Conservation (phyloP, 2,113 vertebrate species). For the Dicentrarchus labrax region DNA sequence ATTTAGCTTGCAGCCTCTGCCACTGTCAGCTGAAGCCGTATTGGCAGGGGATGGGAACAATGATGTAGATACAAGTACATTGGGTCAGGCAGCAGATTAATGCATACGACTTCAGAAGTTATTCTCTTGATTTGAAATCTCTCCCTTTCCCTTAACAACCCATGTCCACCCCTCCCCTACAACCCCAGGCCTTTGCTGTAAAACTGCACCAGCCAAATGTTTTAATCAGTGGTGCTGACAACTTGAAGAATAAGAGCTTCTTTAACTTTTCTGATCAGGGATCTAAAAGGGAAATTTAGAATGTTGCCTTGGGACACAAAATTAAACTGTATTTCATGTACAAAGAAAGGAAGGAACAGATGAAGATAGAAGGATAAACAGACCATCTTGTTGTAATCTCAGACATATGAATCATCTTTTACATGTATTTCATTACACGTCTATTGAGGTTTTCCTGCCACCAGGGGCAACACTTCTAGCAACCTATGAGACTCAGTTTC, state of each 20-base stretch:
- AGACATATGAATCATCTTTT: neutral
- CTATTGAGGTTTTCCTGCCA: neutral
- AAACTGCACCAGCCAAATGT: constrained; percentile 4
- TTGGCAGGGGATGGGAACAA: constrained; percentile 1
- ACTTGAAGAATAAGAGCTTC: constrained; percentile 4
- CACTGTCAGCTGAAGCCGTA: neutral
- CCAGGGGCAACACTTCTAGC: neutral
- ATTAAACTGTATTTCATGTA: constrained; percentile 3
- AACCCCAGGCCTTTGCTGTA: neutral
- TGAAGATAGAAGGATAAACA: neutral
- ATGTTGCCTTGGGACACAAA: neutral
- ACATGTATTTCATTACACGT: neutral
- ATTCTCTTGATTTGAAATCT: constrained; percentile 14
- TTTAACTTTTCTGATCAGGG: constrained; percentile 6
- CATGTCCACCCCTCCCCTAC: neutral
- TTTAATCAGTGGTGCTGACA: constrained; percentile 22
- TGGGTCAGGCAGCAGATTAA: constrained; percentile 11
- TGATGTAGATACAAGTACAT: neutral
- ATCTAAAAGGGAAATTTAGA: constrained; percentile 29
- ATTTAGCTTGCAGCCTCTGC: neutral
- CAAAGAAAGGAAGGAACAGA: constrained; percentile 1
- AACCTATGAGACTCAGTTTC: too few relatives aligned
- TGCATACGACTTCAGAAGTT: constrained; percentile 14
- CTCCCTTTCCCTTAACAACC: neutral
- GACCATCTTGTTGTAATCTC: neutral